A percentile compares a stretch with the other conserved stretches of the same genome.
These are phyloP conservation scores for Kryptopterus vitreolus DNA, from an alignment of 2,797 vertebrate species.

Conservation along the genomic window DNA sequence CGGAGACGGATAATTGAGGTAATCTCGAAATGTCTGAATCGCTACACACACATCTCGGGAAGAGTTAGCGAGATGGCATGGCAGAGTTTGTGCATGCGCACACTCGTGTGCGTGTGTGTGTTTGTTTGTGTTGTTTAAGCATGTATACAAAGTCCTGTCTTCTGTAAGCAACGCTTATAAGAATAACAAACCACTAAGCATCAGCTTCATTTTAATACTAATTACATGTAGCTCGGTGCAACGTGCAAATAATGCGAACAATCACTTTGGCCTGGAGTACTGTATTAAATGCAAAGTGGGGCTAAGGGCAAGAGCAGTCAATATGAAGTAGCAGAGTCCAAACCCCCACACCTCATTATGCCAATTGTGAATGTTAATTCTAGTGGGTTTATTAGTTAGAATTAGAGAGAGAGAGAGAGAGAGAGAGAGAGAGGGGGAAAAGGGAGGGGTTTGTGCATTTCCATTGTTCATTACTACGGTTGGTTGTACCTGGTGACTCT, in stretches of 20 bases:
- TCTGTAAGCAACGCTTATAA: conserved; percentile 72
- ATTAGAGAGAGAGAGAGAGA: conserved; percentile 68
- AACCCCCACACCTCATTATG: conserved; percentile 76
- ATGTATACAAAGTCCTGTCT: conserved; percentile 52
- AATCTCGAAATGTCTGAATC: conserved; percentile 59
- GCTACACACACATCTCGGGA: conserved; percentile 52
- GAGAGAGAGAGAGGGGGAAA: conserved; percentile 52
- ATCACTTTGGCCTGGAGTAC: conserved; percentile 80
- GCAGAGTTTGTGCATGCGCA: conserved; percentile 3
- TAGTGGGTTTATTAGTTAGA: conserved; percentile 82
- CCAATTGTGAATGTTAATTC: conserved; percentile 84
- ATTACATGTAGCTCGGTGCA: conserved; percentile 80
- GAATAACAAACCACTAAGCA: conserved; percentile 71
- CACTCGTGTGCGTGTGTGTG: not conserved
- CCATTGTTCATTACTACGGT: conserved; percentile 76
- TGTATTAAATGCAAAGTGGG: conserved; percentile 81
- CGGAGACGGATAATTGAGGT: conserved; percentile 66
- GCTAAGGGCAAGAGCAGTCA: conserved; percentile 79
- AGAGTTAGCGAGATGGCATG: conserved; percentile 38
- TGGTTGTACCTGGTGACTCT: conserved; percentile 70
- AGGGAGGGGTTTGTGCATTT: conserved; percentile 63
- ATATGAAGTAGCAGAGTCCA: conserved; percentile 76
- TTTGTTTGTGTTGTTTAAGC: not conserved
- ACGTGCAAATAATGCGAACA: conserved; percentile 80
- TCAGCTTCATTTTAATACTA: conserved; percentile 82